Percentiles rank a stretch among this genome's conserved stretches.
These are phyloP conservation scores for Avahi laniger DNA, from an alignment of 2,797 vertebrate genomes.

Conservation along the genomic window DNA sequence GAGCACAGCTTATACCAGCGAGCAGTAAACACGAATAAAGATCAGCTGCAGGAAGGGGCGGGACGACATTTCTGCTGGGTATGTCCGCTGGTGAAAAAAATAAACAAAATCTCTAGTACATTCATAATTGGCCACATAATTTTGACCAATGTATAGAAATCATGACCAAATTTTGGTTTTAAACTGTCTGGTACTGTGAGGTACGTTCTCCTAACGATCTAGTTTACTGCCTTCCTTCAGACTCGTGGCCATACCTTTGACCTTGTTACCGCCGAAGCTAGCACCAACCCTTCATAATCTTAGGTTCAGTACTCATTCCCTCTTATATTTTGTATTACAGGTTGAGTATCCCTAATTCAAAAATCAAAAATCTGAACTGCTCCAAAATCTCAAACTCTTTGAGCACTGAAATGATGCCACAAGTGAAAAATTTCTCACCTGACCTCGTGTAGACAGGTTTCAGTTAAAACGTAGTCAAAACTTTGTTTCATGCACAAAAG, in stretches of 20 bases:
- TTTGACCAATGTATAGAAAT: background rate
- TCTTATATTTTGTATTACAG: background rate
- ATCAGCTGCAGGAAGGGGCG: constrained; percentile 3
- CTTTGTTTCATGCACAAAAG: background rate
- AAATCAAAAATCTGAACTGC: background rate
- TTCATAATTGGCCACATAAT: background rate
- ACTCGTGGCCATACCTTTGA: background rate
- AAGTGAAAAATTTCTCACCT: background rate
- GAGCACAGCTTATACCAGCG: constrained; percentile 38
- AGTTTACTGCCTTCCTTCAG: background rate
- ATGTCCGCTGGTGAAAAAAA: background rate
- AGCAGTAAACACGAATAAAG: constrained; percentile 63
- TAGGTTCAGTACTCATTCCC: background rate
- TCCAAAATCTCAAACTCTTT: background rate
- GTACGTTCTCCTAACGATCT: background rate
- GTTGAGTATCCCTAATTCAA: background rate
- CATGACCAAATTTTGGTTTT: background rate
- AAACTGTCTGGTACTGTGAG: background rate
- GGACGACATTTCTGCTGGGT: background rate
- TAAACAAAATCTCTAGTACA: background rate
- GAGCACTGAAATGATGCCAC: background rate
- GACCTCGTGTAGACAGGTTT: background rate
- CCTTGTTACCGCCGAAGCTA: background rate
- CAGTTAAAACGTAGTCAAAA: background rate
- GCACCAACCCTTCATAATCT: background rate